A percentile compares a stretch with the other conserved stretches of the same genome.
Evolutionary conservation across 2,113 vertebrate genomes (phyloP).

Genomic region (Circaetus gallicus): DNA sequence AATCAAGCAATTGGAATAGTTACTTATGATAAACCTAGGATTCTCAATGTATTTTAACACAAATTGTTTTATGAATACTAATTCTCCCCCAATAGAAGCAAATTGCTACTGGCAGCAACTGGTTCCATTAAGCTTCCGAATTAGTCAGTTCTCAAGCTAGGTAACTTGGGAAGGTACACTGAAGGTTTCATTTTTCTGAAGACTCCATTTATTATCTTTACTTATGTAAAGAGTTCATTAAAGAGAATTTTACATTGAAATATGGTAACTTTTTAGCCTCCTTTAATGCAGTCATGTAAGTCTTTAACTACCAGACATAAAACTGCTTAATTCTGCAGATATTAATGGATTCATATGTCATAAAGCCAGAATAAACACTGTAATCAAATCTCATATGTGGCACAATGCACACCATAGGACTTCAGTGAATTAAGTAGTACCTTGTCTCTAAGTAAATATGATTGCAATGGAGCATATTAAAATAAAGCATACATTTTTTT

Average conservation of each 20-base stretch:
- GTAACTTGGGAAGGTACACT: background rate
- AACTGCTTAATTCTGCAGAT: constrained; percentile 5
- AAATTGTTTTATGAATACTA: background rate
- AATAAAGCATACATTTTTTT: background rate
- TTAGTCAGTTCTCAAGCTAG: background rate
- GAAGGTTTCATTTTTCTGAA: background rate
- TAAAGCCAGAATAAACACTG: background rate
- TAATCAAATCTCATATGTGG: background rate
- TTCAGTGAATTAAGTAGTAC: background rate
- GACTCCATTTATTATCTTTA: constrained; percentile 7
- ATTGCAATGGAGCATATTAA: background rate
- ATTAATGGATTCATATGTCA: constrained; percentile 5
- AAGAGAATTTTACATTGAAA: constrained; percentile 20
- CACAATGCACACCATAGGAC: background rate
- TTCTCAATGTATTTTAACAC: background rate
- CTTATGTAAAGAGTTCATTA: constrained; percentile 9
- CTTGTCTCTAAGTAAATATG: background rate
- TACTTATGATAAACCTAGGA: background rate
- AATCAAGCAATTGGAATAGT: background rate
- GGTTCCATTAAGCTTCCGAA: background rate
- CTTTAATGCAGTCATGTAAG: background rate
- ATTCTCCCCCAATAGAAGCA: background rate
- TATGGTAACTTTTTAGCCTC: background rate
- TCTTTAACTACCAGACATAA: constrained; percentile 11
- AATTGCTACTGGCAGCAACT: background rate